Conservation (phyloP, 2,888 invertebrate genomes). For the Pseudanteris insignis region DNA sequence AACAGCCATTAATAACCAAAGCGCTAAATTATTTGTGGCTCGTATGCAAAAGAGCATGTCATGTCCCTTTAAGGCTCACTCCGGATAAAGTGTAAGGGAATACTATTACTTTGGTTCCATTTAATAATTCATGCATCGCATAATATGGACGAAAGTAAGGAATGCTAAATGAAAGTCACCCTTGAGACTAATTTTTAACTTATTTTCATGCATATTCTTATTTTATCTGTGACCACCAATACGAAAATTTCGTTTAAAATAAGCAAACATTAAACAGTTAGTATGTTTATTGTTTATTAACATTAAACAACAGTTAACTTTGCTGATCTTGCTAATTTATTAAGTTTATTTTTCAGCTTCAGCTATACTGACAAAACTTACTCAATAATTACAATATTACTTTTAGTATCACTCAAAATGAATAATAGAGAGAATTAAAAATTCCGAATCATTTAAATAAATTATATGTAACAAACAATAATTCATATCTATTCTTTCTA, state of each 20-base stretch:
- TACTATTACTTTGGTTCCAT: constrained; percentile 16
- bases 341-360: too few species aligned
- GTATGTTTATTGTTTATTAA: too few species aligned
- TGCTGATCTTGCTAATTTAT: too few species aligned
- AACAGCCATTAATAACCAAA: constrained; percentile 11
- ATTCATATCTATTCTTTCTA: too few species aligned
- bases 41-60: constrained; percentile 21
- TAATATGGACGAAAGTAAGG: constrained; percentile 22
- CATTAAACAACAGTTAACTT: too few species aligned
- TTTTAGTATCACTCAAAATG: too few species aligned
- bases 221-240: constrained; percentile 4
- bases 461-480: too few species aligned
- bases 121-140: constrained; percentile 30
- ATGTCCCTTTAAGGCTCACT: constrained; percentile 12
- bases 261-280: too few species aligned
- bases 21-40: constrained; percentile 4
- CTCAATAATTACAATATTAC: too few species aligned
- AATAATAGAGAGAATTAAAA: too few species aligned
- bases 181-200: constrained; percentile 15
- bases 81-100: constrained; percentile 18
- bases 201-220: constrained; percentile 9
- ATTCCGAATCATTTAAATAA: too few species aligned
- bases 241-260: constrained; percentile 2
- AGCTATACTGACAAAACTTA: too few species aligned
- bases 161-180: constrained; percentile 25